phyloP scores from a whole-genome alignment of 2,888 invertebrate species.

The Acrobeloides nanus region DNA sequence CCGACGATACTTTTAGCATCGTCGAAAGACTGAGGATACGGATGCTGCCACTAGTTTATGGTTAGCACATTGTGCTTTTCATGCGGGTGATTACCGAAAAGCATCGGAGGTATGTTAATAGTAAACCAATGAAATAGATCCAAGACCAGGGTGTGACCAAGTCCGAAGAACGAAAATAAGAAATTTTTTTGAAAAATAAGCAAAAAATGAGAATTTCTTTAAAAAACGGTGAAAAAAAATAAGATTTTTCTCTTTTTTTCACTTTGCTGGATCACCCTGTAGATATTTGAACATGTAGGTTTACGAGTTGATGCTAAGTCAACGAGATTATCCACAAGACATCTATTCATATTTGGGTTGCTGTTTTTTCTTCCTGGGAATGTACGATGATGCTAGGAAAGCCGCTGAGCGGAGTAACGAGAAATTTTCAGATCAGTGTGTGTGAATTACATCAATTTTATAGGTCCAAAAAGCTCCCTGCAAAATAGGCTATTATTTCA shows the following conservation, averaged over 20 bases:
- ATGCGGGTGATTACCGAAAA: conserved; percentile 59
- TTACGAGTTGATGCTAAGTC: conserved; percentile 58
- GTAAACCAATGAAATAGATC: too few species aligned
- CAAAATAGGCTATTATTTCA: conserved; percentile 81
- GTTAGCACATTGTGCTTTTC: conserved; percentile 91
- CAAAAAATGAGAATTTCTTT: too few species aligned
- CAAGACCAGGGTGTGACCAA: too few species aligned
- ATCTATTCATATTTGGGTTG: conserved; percentile 76
- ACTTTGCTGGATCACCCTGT: too few species aligned
- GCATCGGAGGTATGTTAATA: conserved; percentile 55
- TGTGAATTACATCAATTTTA: background rate
- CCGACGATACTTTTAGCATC: conserved; percentile 22
- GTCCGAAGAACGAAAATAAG: too few species aligned
- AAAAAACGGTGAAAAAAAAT: background rate
- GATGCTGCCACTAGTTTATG: conserved; percentile 62
- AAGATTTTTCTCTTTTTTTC: too few species aligned
- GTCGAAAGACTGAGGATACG: conserved; percentile 53
- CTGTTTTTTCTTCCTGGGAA: conserved; percentile 86
- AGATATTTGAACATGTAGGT: conserved; percentile 53
- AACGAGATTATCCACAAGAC: conserved; percentile 60
- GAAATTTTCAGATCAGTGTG: background rate
- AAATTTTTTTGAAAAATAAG: too few species aligned
- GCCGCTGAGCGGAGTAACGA: conserved; percentile 54
- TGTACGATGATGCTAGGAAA: conserved; percentile 68
- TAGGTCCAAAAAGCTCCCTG: conserved; percentile 64